Evolutionary conservation across 2,797 vertebrate genomes (phyloP).

Genomic region (Myripristis jacobus): DNA sequence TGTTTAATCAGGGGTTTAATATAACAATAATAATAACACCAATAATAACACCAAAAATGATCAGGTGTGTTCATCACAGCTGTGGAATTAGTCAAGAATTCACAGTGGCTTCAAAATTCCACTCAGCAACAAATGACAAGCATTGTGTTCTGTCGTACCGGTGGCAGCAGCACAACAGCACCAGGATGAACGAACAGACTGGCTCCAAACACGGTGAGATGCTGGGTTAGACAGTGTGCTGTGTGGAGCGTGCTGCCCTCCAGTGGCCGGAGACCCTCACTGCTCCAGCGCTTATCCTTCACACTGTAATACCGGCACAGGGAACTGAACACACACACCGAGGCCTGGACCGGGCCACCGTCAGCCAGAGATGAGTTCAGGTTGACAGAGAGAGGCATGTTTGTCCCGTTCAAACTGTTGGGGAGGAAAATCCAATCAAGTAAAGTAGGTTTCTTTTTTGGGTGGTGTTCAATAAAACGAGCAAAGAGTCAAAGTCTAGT

Average conservation of each 20-base stretch:
- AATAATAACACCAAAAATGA: neutral
- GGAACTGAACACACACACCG: constrained; percentile 82
- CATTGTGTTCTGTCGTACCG: constrained; percentile 62
- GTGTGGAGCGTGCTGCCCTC: constrained; percentile 79
- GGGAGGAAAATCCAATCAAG: neutral
- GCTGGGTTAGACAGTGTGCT: constrained; percentile 83
- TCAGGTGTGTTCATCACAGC: neutral
- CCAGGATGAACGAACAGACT: constrained; percentile 86
- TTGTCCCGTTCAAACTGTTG: constrained; percentile 73
- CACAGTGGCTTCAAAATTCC: too few relatives aligned
- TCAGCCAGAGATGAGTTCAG: constrained; percentile 67
- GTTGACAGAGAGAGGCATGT: constrained; percentile 67
- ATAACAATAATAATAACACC: too few relatives aligned
- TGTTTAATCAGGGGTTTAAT: neutral
- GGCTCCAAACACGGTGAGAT: constrained; percentile 88
- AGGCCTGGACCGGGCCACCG: constrained; percentile 55
- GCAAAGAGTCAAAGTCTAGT: neutral
- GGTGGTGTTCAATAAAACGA: neutral
- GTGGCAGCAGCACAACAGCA: constrained; percentile 82
- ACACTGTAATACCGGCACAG: constrained; percentile 84
- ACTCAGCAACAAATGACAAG: too few relatives aligned
- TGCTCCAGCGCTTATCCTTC: constrained; percentile 79
- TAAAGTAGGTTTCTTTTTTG: neutral
- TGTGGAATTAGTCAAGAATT: too few relatives aligned
- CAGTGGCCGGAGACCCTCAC: constrained; percentile 81